These are phyloP conservation scores for Cuniculus paca DNA, from an alignment of 2,797 vertebrate genomes.

Conservation along the genomic window DNA sequence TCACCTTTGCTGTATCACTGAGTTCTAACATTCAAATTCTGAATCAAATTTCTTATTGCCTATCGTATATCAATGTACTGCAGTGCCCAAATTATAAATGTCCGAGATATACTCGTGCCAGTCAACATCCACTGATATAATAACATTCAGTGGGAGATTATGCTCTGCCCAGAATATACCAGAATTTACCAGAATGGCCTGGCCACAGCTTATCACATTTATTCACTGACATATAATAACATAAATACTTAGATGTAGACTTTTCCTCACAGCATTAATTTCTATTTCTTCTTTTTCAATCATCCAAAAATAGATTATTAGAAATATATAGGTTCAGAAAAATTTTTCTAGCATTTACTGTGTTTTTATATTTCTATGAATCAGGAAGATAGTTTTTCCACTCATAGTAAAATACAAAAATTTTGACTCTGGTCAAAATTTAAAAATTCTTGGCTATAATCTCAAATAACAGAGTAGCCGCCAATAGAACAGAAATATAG, in stretches of 20 bases:
- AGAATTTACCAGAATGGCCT: background rate
- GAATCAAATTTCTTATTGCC: background rate
- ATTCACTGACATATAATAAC: background rate
- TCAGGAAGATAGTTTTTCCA: background rate
- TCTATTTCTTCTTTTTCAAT: background rate
- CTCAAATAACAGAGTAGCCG: background rate
- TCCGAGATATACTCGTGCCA: background rate
- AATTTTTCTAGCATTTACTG: background rate
- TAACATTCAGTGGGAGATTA: background rate
- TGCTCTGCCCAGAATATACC: background rate
- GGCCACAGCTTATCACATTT: background rate
- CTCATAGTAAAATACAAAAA: background rate
- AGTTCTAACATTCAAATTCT: background rate
- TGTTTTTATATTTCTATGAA: background rate
- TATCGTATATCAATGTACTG: background rate
- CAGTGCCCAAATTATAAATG: background rate
- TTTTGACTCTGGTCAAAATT: background rate
- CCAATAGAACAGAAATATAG: background rate
- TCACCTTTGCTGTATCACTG: background rate
- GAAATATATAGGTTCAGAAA: background rate
- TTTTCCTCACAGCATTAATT: conserved; percentile 39
- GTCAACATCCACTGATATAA: background rate
- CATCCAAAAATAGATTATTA: background rate
- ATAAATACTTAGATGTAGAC: background rate
- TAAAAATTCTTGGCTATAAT: background rate